Conservation (phyloP, 2,113 vertebrate species). For the Coturnix japonica region DNA sequence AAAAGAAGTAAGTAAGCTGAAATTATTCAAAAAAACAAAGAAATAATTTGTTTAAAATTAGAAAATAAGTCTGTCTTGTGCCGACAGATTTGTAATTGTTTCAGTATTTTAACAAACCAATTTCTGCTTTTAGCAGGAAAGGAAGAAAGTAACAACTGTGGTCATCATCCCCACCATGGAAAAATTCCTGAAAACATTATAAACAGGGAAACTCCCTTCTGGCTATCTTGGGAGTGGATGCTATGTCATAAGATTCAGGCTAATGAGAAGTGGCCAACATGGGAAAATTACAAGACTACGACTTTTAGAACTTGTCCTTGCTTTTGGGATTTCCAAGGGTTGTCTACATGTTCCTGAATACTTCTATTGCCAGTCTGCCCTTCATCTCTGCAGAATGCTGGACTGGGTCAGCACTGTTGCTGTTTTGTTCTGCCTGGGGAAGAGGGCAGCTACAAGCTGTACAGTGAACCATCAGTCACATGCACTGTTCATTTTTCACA, state of each 20-base stretch:
- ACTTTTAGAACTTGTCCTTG: not conserved
- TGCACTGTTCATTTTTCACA: not conserved
- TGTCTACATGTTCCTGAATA: not conserved
- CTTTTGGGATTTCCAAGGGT: not conserved
- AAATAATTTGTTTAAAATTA: not conserved
- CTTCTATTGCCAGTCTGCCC: not conserved
- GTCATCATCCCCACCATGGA: not conserved
- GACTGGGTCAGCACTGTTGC: not conserved
- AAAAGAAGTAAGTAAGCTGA: not conserved
- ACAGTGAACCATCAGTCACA: not conserved
- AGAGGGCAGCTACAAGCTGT: not conserved
- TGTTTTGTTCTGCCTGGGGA: not conserved
- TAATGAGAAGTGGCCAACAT: not conserved
- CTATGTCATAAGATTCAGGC: no score
- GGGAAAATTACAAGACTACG: not conserved
- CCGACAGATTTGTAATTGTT: not conserved
- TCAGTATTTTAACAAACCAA: not conserved
- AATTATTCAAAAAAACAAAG: not conserved
- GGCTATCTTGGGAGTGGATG: not conserved
- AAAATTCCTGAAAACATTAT: not conserved
- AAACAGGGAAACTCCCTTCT: not conserved
- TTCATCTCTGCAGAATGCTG: not conserved
- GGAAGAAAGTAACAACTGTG: not conserved
- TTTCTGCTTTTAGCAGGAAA: not conserved
- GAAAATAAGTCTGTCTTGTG: not conserved